Evolutionary conservation across 2,797 vertebrate species (phyloP), one percentile per base, ranked within the genome.

Genomic region (Chloroceryle amazona): DNA sequence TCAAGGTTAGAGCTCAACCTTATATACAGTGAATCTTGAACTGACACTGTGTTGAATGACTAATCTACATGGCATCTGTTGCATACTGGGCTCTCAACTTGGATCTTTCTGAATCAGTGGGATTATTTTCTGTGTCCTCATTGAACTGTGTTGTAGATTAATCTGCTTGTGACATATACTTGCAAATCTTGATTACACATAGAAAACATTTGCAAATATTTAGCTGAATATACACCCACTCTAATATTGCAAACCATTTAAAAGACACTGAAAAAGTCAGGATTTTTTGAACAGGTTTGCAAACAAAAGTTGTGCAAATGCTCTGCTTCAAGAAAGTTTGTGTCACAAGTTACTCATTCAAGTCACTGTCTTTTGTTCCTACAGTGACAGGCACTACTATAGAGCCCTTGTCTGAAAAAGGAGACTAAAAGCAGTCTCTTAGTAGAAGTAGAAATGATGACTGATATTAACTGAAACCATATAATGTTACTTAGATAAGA

Each of bases 401-500:
- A 23, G 68, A 88, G 17, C 29, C 68, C 93, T 84, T 81, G 80
- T 88, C 68, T 81, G 85, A 20, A 60, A 81, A 65, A 65, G 28
- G 41, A 81, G 19, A 74, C 70, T 61, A 21, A 86, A 81, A 79
- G 3, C 37, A 58, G 23, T 57, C 85, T 49, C 54, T 73, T 11
- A 35, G 35, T 52, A 54, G 67, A 84, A 79, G 75, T 72, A 71
- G 67, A 93, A 93, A 90, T 58, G 44, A 86, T 90, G 85, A 80
- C 44, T 81, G 89, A 83, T 65, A 46, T 51, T 89, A 93, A 88
- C 44, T 93, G 72, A 90, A 90, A 78, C 58, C 42, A 20, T 92
- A 78, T 71, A 82, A 65, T 60, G 20, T 92, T 86, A 91, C 89
- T 91, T 81, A 85, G 84, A 93, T 92, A 91, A 95, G 87, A 28